Evolutionary conservation across 2,797 vertebrate genomes (phyloP), one percentile per base, ranked within the genome.

Genomic region (Halcyon badia): DNA sequence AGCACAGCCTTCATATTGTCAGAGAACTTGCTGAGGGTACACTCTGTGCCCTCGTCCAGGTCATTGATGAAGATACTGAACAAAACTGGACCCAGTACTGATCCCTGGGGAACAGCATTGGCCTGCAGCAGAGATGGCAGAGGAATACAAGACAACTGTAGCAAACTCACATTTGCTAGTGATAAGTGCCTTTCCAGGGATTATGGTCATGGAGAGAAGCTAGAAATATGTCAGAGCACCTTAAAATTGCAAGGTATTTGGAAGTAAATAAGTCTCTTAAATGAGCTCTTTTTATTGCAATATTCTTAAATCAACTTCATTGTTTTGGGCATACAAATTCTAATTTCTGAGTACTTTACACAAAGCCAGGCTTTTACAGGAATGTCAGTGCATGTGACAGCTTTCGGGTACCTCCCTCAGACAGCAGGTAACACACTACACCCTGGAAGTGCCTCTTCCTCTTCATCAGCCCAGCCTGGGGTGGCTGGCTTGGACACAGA

Each of bases 141-240:
- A 77, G 18, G 14, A 4, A 73, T 49, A 31, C 0, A 0, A 80
- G 46, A 46, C 0, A 0, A 7, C 14, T 0, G 0, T 15, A 73
- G 56, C 15, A 73, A 83, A 73, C 13, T 18, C 25, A 20, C 4
- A 22, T 72, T 88, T 70, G 10, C 18, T 30, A 18, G 28, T 26
- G 37, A 3, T 70, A 70, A 41, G 19, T 52, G 9, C 14, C 21
- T 89, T 87, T 64, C 26, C 35, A 65, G 56, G 30, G 7, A 13
- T 42, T 13, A 2, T 9, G 14, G 30, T 19, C 56, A 16, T 1
- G 4, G 24, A 26, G 52, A 54, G 39, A 68, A 15, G 17, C 14
- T 56, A 62, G 35, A 87, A 91, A 68, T 6, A 1, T 11, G 15
- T 41, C 28, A 75, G 52, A 73, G 24, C 14, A 87, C 33, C 18